Conservation (phyloP, 2,797 vertebrate species). For the Australoheros facetus region DNA sequence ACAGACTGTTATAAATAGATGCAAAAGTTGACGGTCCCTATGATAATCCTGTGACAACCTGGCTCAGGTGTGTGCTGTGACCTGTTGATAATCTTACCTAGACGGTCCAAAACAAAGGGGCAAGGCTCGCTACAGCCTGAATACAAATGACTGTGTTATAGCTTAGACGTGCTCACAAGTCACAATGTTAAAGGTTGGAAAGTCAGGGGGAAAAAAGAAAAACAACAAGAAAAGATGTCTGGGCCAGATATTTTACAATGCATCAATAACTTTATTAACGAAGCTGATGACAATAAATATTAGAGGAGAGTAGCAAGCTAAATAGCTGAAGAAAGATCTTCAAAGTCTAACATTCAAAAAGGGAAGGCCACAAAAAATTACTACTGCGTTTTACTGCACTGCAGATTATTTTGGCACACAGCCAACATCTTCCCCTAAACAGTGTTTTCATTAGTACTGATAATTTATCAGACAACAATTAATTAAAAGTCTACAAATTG, state of each 20-base stretch:
- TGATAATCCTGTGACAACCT: constrained; percentile 44
- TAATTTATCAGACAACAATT: neutral
- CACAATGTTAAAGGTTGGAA: neutral
- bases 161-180: constrained; percentile 2
- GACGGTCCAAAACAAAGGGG: constrained; percentile 23
- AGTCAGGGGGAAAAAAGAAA: neutral
- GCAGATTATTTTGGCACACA: neutral
- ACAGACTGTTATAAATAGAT: constrained; percentile 14
- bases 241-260: neutral
- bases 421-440: neutral
- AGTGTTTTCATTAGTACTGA: neutral
- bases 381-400: neutral
- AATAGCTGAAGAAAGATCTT: neutral
- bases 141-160: constrained; percentile 1
- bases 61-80: constrained; percentile 68
- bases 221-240: neutral
- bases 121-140: neutral
- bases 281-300: neutral
- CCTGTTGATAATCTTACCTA: constrained; percentile 52
- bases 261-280: neutral
- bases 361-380: neutral
- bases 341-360: neutral
- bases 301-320: neutral
- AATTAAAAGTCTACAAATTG: neutral
- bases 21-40: constrained; percentile 38